Percentiles rank a stretch among this genome's conserved stretches.
phyloP scores from a whole-genome alignment of 2,797 vertebrate species.

The Propithecus deckenii region DNA sequence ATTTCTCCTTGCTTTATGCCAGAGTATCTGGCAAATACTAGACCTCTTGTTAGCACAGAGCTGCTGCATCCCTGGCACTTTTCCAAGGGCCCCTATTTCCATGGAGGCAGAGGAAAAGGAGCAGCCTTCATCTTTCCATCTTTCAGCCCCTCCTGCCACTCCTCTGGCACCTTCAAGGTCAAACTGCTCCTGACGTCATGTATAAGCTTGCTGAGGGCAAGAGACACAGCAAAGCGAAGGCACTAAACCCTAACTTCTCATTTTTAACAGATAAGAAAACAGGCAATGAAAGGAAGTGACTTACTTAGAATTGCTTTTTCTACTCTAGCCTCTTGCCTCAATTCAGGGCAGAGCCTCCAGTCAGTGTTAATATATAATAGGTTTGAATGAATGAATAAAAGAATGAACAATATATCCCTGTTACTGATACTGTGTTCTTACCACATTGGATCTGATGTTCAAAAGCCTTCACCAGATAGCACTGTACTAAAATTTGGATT shows the following conservation, averaged over 20 bases:
- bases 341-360: background rate
- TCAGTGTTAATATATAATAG: background rate
- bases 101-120: background rate
- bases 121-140: background rate
- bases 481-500: background rate
- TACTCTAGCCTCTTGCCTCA: background rate
- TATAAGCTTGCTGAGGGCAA: background rate
- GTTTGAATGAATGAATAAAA: background rate
- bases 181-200: background rate
- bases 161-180: background rate
- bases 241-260: background rate
- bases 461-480: background rate
- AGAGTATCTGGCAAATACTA: constrained; percentile 27
- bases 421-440: background rate
- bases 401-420: background rate
- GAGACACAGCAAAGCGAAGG: background rate
- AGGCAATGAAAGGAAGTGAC: background rate
- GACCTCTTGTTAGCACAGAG: background rate
- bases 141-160: background rate
- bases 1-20: constrained; percentile 38
- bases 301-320: background rate
- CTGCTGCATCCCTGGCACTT: background rate
- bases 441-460: background rate
- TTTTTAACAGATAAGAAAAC: constrained; percentile 11
- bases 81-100: background rate